Evolutionary conservation across 1,140 invertebrate species (phyloP), one percentile per base, ranked within the genome.

Genomic region (Calycopis cecrops): DNA sequence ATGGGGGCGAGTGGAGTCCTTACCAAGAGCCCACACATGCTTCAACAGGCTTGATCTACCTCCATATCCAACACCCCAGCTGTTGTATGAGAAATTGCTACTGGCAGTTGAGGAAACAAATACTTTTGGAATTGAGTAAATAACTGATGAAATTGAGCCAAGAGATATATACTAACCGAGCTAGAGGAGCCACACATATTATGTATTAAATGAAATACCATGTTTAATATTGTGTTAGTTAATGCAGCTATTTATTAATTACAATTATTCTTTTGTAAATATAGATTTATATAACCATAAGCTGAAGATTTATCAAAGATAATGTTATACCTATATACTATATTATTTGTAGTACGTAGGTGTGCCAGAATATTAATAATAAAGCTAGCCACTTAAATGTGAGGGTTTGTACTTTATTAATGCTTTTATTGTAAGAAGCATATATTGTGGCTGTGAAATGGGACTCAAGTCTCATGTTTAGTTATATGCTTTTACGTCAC

Each of bases 1-100:
- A 80, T 99, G 97, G 97, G 98, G 98, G 50, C 95, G 96, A 73
- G 93, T 96, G 17, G 96, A 97, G 69, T 97, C 96, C 76, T 90
- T 99, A 63, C 98, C 97, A 1, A 92, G 97, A 64, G 97, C 97
- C 6, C 98, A 99, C 80, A 99, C 98, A 0, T 99, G 98, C 87
- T 99, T 99, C 89, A 99, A 99, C 89, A 92, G 98, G 6, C 89
- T 99, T 66, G 98, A 99, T 88, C 90, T 99, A 58, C 98, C 98
- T 47, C 95, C 97, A 0, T 99, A 99, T 90, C 95, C 96, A 48
- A 97, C 96, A 0, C 95, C 93, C 48, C 96, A 98, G 74, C 93
- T 97, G 76, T 91, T 99, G 35, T 94, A 97, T 76, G 97, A 98
- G 83, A 99, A 99, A 85, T 88, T 99, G 9, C 90, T 98, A 38